Percentiles rank a stretch among this genome's conserved stretches.
Evolutionary conservation across 2,797 vertebrate genomes (phyloP).

Genomic region (Pipistrellus pipistrellus): DNA sequence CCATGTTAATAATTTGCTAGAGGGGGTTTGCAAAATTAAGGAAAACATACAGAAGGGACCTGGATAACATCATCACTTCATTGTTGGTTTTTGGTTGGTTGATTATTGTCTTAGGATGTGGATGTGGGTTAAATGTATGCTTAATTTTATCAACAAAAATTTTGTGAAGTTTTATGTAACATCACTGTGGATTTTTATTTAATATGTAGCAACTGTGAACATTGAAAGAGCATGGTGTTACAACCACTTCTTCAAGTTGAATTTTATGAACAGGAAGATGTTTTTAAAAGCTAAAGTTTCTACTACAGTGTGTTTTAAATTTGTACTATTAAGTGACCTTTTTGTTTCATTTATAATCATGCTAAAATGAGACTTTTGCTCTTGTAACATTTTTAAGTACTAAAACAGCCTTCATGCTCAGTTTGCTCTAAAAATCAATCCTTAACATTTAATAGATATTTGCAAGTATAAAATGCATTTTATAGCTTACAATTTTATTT

Average conservation of each 20-base stretch:
- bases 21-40: background rate
- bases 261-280: constrained; percentile 59
- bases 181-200: background rate
- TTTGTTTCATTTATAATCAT: constrained; percentile 75
- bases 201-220: background rate
- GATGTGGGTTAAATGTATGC: background rate
- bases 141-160: constrained; percentile 23
- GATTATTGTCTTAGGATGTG: background rate
- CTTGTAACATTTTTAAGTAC: constrained; percentile 63
- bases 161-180: background rate
- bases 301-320: constrained; percentile 53
- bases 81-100: background rate
- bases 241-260: background rate
- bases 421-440: constrained; percentile 67
- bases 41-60: background rate
- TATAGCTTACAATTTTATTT: constrained; percentile 61
- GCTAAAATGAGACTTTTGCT: constrained; percentile 63
- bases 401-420: constrained; percentile 69
- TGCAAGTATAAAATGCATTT: constrained; percentile 71
- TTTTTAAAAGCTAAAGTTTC: constrained; percentile 45
- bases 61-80: background rate
- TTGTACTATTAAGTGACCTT: constrained; percentile 59
- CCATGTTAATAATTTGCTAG: background rate
- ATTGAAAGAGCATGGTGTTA: background rate
- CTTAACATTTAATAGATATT: constrained; percentile 70